These are phyloP conservation scores for Phortica okadai DNA, from an alignment of 2,888 invertebrate species.

Conservation along the genomic window DNA sequence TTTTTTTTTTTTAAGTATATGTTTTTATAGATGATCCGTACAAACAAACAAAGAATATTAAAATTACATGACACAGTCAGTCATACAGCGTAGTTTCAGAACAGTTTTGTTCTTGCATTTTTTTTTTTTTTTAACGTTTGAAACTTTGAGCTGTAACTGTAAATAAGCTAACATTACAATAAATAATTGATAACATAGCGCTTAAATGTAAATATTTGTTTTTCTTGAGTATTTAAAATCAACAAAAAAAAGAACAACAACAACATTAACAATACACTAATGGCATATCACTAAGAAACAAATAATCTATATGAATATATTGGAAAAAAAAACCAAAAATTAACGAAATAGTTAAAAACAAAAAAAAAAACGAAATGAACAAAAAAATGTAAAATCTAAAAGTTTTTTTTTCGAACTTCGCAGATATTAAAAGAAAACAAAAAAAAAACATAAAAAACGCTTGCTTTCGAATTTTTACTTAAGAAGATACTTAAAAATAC, in stretches of 20 bases:
- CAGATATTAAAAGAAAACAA: too few relatives aligned
- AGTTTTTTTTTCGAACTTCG: too few relatives aligned
- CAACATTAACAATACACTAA: not conserved
- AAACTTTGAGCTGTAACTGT: not conserved
- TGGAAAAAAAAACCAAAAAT: slow-evolving; percentile 5
- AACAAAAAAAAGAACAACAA: not conserved
- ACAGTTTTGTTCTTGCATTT: not conserved
- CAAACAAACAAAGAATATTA: too few relatives aligned
- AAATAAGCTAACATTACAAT: not conserved
- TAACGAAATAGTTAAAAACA: not conserved
- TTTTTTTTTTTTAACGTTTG: not conserved
- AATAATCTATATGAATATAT: slow-evolving; percentile 7
- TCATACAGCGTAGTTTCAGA: too few relatives aligned
- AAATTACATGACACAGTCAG: too few relatives aligned
- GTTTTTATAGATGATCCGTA: too few relatives aligned
- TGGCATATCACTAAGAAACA: slow-evolving; percentile 17
- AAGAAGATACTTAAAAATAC: not conserved
- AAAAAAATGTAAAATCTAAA: not conserved
- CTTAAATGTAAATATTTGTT: not conserved
- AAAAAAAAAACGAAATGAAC: not conserved
- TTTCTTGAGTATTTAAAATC: not conserved
- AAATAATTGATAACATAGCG: not conserved
- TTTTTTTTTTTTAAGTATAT: too few relatives aligned
- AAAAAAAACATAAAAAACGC: not conserved
- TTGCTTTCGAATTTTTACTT: slow-evolving; percentile 3